phyloP scores from a whole-genome alignment of 2,888 invertebrate genomes.

The Drosophila emarginata region DNA sequence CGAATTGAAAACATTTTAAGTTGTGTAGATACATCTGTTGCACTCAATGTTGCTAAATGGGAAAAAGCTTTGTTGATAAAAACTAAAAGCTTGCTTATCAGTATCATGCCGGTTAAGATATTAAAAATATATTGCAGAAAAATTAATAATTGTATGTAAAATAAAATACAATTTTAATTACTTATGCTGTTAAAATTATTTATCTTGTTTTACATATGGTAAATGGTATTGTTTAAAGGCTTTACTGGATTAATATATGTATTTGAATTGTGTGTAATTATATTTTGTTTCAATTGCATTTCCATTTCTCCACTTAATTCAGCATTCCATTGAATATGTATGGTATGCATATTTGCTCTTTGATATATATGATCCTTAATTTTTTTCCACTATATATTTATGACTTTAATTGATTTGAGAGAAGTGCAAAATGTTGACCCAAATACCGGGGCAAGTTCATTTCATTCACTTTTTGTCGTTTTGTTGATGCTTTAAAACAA shows the following conservation, averaged over 20 bases:
- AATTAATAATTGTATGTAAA: neutral
- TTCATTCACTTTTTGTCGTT: slow-evolving; percentile 34
- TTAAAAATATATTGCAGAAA: neutral
- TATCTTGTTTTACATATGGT: no score
- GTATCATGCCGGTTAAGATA: neutral
- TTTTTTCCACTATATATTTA: slow-evolving; percentile 34
- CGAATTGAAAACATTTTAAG: neutral
- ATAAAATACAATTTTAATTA: no score
- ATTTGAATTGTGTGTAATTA: no score
- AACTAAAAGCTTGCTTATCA: slow-evolving; percentile 67
- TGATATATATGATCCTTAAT: neutral
- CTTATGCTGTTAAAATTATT: no score
- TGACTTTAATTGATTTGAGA: slow-evolving; percentile 59
- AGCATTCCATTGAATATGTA: neutral
- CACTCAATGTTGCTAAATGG: slow-evolving; percentile 9
- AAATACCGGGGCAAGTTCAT: slow-evolving; percentile 58
- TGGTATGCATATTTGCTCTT: neutral
- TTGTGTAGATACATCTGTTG: slow-evolving; percentile 41
- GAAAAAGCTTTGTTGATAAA: slow-evolving; percentile 44
- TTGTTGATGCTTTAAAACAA: slow-evolving; percentile 24
- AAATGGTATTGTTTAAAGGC: no score
- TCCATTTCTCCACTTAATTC: neutral
- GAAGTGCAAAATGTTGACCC: slow-evolving; percentile 58
- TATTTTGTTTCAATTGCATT: neutral
- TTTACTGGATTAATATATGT: no score